phyloP scores from a whole-genome alignment of 1,140 invertebrate genomes.

The Fopius arisanus region DNA sequence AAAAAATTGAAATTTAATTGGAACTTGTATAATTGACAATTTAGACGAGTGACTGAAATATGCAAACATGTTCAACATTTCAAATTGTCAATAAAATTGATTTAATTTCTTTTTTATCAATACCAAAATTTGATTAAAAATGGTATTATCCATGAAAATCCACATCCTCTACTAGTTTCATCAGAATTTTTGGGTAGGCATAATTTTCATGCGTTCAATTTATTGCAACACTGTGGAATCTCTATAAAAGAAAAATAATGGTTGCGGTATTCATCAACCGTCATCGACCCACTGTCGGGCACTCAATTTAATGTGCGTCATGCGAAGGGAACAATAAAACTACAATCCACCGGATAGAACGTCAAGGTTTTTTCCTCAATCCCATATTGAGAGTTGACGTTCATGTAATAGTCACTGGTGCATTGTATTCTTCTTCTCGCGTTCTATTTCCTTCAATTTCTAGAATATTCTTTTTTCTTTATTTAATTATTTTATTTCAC shows the following conservation, averaged over 20 bases:
- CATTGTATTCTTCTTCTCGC: background rate
- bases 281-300: background rate
- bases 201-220: background rate
- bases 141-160: no score
- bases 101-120: no score
- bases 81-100: no score
- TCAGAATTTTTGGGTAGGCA: no score
- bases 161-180: no score
- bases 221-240: background rate
- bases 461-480: background rate
- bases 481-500: background rate
- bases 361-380: conserved; percentile 11
- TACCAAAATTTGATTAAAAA: no score
- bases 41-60: no score
- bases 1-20: no score
- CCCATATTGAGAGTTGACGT: background rate
- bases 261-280: background rate
- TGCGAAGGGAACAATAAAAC: conserved; percentile 3
- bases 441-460: background rate
- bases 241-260: background rate
- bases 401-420: background rate
- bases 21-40: no score
- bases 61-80: no score
- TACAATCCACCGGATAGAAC: background rate
- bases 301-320: background rate